Base-by-base conservation (phyloP, 2,113 vertebrate genomes). In the Phrynosoma blainvillii region DNA sequence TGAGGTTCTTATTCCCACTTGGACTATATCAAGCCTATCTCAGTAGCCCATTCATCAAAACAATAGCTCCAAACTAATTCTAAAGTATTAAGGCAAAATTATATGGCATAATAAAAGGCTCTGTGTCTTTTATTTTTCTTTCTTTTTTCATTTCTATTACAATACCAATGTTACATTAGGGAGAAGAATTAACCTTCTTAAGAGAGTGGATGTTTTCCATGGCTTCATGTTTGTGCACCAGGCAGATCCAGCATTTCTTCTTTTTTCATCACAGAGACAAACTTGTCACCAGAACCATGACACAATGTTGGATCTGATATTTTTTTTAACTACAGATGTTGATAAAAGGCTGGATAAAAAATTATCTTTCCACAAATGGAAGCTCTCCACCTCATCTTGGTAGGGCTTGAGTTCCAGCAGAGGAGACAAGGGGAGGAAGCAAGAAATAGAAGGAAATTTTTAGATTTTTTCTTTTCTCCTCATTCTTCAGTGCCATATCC, bases 51-150 rank as follows among this genome's bases (percentile, higher is more conserved):
- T 88, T n/a, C 32, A 90, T 92, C 87, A 88, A 79, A 36, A 89
- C 62, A 54, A 88, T 92, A 30, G 70, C n/a, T 65, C 65, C 59
- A 80, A 80, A 68, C 71, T 87, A 18, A 82, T 91, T 93, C 87
- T 87, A 88, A 93, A 91, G 84, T 81, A 54, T 62, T 94, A 93
- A 91, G 87, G 74, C 83, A 79, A 47, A 82, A 89, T 32, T 14
- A 1, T 0, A 23, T 18, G 65, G 54, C 56, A 85, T 85, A 87
- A 90, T 93, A 92, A 93, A 71, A 32, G 73, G 32, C 59, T 40
- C 92, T 77, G 47, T 84, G 78, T 91, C 88, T 93, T 47, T 47
- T 47, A 47, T 7, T 47, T 47, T 47, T 47, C 47, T 47, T 47
- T 86, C 13, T 87, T 56, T 54, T 86, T 32, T 87, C 92, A 86